These are phyloP conservation scores for Platycheirus albimanus DNA, from an alignment of 2,888 invertebrate genomes.

Conservation along the genomic window DNA sequence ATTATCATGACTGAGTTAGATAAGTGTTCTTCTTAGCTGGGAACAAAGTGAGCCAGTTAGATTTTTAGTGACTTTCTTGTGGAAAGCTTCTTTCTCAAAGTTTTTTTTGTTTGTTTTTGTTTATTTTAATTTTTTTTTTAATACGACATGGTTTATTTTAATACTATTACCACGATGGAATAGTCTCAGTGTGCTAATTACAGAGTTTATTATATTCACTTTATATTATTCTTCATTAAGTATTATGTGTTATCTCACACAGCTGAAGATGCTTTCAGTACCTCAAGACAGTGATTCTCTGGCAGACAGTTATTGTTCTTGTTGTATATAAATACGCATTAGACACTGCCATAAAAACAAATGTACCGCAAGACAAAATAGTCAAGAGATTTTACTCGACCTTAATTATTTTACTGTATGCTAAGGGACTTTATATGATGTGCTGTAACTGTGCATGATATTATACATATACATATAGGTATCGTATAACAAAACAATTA, in stretches of 20 bases:
- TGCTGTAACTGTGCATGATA: constrained; percentile 15
- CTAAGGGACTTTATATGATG: constrained; percentile 7
- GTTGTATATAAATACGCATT: constrained; percentile 28
- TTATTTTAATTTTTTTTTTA: background rate
- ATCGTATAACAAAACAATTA: background rate
- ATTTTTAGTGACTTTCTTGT: too few species aligned
- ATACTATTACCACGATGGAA: constrained; percentile 1
- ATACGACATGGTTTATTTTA: background rate
- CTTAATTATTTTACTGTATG: constrained; percentile 39
- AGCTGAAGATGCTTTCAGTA: constrained; percentile 22
- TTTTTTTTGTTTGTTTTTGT: too few species aligned
- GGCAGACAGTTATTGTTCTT: constrained; percentile 29
- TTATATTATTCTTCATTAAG: constrained; percentile 12
- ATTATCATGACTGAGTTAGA: too few species aligned
- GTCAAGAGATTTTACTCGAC: constrained; percentile 32
- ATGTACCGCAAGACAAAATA: constrained; percentile 31
- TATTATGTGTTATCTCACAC: constrained; percentile 11
- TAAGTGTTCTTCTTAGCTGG: too few species aligned
- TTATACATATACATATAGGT: too few species aligned
- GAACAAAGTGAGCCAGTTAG: too few species aligned
- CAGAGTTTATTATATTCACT: constrained; percentile 21
- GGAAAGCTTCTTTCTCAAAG: too few species aligned
- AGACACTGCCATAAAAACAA: constrained; percentile 36
- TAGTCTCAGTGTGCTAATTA: constrained; percentile 24
- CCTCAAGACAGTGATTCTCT: constrained; percentile 34